Evolutionary conservation across 1,140 invertebrate genomes (phyloP), one percentile per base, ranked within the genome.

Genomic region (Ptiloglossa arizonensis): DNA sequence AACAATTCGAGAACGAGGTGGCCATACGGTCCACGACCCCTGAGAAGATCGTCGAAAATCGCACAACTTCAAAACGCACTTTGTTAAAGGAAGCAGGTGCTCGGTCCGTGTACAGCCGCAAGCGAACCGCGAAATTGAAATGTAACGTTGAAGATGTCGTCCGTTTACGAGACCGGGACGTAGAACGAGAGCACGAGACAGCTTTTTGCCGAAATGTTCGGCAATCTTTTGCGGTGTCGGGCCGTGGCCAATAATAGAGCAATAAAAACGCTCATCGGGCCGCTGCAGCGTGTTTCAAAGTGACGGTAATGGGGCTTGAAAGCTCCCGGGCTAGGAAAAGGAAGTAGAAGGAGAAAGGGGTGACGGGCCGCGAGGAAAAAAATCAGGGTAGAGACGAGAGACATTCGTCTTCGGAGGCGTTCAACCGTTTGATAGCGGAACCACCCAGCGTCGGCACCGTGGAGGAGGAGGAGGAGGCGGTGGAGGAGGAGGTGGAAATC

Each of bases 401-500:
- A 86, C 86, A 86, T 87, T 88, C 78, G 76, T 90, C 87, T 87
- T 87, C 81, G 79, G 54, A 83, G 76, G 85, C 85, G 87, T 89
- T 90, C 86, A 88, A 86, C 86, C 82, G 76, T 88, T 88, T 90
- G 89, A 89, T 89, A 85, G 85, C 81, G 76, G 81, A 86, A 69
- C 79, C 62, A 83, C 32, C 77, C 81, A 56, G 62, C 62, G 52
- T 60, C 67, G 15, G 44, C 71, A 46, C 50, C 17, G 41, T 52
- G 50, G 44, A 44, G 54, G 74, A 8, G 64, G 74, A 82, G 67
- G 60, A n/a, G n/a, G n/a, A n/a, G n/a, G n/a, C n/a, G n/a, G n/a
- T n/a, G n/a, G n/a, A n/a, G 50, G 44, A 44, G 54, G 74, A 8
- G 64, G 74, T 80, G 67, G 60, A 78, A 83, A 85, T 87, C 63